phyloP scores from a whole-genome alignment of 2,797 vertebrate genomes.

The Clamator glandarius region DNA sequence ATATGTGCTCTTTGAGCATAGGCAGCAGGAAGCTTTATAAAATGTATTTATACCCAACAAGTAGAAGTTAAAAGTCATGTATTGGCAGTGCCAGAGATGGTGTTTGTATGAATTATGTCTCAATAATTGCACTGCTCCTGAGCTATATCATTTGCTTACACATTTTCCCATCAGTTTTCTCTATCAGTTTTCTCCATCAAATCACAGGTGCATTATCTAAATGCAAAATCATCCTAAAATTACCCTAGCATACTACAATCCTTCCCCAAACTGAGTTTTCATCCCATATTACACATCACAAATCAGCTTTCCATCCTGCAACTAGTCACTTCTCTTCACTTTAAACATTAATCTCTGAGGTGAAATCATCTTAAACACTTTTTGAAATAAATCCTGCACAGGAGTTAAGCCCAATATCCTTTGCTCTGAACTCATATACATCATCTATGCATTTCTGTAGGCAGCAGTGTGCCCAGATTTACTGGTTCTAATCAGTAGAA shows the following conservation, averaged over 20 bases:
- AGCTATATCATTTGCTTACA: not conserved
- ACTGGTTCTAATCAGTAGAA: not conserved
- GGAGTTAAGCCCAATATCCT: not conserved
- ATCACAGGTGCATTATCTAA: not conserved
- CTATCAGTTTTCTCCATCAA: not conserved
- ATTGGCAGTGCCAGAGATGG: not conserved
- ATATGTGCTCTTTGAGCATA: not conserved
- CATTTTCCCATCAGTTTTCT: slow-evolving; percentile 14
- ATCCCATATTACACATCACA: slow-evolving; percentile 3
- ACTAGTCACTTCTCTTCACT: not conserved
- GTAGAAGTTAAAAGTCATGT: not conserved
- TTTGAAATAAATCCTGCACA: slow-evolving; percentile 20
- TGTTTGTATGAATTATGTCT: not conserved
- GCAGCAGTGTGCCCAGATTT: not conserved
- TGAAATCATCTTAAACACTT: not conserved
- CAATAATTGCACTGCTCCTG: not conserved
- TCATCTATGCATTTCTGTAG: not conserved
- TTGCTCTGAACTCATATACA: not conserved
- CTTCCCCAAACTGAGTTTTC: not conserved
- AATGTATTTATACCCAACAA: not conserved
- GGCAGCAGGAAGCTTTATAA: not conserved
- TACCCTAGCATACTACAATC: not conserved
- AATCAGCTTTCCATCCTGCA: not conserved
- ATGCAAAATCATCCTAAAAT: slow-evolving; percentile 14
- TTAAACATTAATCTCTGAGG: slow-evolving; percentile 4